phyloP scores from a whole-genome alignment of 2,113 vertebrate species.

The Dryoscopus gambensis region DNA sequence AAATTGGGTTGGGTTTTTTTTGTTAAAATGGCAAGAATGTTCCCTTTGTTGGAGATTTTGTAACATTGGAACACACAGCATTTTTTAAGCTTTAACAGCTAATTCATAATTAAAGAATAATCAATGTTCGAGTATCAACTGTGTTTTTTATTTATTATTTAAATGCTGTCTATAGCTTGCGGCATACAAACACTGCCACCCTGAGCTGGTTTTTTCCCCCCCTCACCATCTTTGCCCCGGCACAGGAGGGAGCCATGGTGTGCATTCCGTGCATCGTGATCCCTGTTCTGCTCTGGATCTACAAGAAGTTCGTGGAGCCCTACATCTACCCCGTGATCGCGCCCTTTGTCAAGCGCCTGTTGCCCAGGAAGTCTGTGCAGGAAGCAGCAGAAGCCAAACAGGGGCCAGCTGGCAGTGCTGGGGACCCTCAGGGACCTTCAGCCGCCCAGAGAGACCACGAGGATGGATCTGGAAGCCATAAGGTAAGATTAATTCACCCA shows the following conservation, averaged over 20 bases:
- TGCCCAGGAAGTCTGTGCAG: slow-evolving; percentile 77
- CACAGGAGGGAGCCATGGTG: slow-evolving; percentile 78
- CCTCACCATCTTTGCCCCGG: not conserved
- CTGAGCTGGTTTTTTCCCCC: not conserved
- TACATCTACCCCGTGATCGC: slow-evolving; percentile 87
- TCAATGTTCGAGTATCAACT: rapidly evolving
- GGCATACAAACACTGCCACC: rapidly evolving
- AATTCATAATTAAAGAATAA: not conserved
- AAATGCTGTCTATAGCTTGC: rapidly evolving
- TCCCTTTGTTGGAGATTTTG: not conserved
- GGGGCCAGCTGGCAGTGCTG: slow-evolving; percentile 19
- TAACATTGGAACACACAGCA: rapidly evolving
- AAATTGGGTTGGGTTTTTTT: not conserved
- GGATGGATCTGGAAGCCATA: not conserved
- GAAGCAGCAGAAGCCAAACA: slow-evolving; percentile 27
- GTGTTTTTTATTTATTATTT: not conserved
- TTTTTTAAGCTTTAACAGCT: not conserved
- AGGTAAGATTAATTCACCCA: slow-evolving; percentile 60
- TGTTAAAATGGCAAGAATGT: not conserved
- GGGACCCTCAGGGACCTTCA: not conserved
- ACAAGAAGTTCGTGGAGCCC: slow-evolving; percentile 95
- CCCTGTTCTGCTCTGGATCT: slow-evolving; percentile 92
- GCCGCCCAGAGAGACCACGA: rapidly evolving
- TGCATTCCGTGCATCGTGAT: slow-evolving; percentile 98
- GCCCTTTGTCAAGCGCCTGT: slow-evolving; percentile 81